A percentile compares a stretch with the other conserved stretches of the same genome.
These are phyloP conservation scores for Triplophysa yarkandensis DNA, from an alignment of 2,797 vertebrate genomes.

Conservation along the genomic window DNA sequence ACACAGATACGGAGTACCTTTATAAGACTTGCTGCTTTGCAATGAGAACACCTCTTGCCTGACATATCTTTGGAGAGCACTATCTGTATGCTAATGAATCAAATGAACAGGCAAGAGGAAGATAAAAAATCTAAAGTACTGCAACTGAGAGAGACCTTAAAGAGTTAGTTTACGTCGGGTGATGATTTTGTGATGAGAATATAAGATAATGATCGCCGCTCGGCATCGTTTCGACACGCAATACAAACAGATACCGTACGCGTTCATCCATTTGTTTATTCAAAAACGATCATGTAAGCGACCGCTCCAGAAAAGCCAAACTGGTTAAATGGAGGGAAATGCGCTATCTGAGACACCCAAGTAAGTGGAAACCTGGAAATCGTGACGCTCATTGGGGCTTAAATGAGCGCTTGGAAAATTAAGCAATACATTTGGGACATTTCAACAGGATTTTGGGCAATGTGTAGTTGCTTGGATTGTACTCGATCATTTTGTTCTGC, in stretches of 20 bases:
- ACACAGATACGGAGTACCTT: slow-evolving; percentile 36
- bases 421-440: slow-evolving; percentile 42
- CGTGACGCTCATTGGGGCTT: slow-evolving; percentile 29
- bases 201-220: slow-evolving; percentile 22
- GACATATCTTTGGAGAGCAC: slow-evolving; percentile 29
- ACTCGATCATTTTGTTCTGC: slow-evolving; percentile 54
- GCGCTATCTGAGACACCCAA: slow-evolving; percentile 43
- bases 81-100: slow-evolving; percentile 47
- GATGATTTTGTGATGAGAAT: slow-evolving; percentile 54
- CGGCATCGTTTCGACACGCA: slow-evolving; percentile 25
- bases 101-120: slow-evolving; percentile 34
- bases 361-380: slow-evolving; percentile 45
- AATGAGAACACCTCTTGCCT: slow-evolving; percentile 34
- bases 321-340: slow-evolving; percentile 61
- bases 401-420: slow-evolving; percentile 52
- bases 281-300: slow-evolving; percentile 40
- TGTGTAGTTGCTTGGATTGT: slow-evolving; percentile 67
- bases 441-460: slow-evolving; percentile 62
- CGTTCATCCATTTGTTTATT: slow-evolving; percentile 31
- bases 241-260: slow-evolving; percentile 42
- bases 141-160: slow-evolving; percentile 24
- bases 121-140: slow-evolving; percentile 41
- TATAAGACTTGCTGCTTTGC: slow-evolving; percentile 38
- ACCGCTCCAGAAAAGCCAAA: slow-evolving; percentile 49
- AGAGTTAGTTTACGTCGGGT: slow-evolving; percentile 34